Evolutionary conservation across 2,797 vertebrate genomes (phyloP).

Genomic region (Artibeus lituratus): DNA sequence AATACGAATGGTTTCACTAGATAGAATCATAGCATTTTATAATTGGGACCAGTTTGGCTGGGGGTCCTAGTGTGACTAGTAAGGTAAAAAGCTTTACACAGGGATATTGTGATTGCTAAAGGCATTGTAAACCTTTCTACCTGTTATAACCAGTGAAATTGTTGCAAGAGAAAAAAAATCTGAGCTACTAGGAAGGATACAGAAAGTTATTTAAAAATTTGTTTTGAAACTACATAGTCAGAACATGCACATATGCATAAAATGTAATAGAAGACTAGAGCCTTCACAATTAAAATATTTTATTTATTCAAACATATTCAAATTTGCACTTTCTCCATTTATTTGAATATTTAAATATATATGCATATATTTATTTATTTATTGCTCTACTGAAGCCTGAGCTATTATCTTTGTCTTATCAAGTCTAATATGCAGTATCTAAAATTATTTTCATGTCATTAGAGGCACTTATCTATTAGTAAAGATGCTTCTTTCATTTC

Average conservation of each 20-base stretch:
- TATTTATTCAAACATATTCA: neutral
- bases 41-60: neutral
- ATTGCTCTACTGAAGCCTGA: neutral
- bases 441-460: neutral
- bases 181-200: neutral
- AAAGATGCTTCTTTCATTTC: neutral
- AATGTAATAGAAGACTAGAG: neutral
- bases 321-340: constrained; percentile 2
- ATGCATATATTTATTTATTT: neutral
- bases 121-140: neutral
- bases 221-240: neutral
- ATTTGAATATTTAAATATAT: neutral
- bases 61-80: neutral
- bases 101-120: neutral
- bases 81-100: neutral
- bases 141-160: neutral
- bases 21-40: neutral
- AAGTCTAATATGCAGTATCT: neutral
- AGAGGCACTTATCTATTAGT: neutral
- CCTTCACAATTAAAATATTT: neutral
- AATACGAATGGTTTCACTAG: neutral
- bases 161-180: neutral
- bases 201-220: neutral
- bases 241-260: neutral
- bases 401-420: neutral